Conservation (phyloP, 2,888 invertebrate genomes). For the Ochlodes sylvanus region DNA sequence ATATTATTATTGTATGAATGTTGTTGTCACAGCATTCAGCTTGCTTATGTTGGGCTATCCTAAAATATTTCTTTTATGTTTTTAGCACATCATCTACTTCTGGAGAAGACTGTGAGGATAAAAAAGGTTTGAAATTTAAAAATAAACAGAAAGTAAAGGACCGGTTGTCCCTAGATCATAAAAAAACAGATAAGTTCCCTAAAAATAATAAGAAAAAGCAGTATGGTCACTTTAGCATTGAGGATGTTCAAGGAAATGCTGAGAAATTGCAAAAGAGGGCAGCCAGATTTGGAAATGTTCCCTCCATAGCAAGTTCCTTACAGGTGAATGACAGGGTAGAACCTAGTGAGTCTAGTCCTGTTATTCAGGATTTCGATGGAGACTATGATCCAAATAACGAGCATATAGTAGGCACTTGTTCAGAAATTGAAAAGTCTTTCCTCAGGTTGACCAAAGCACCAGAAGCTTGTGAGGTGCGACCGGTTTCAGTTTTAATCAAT, state of each 20-base stretch:
- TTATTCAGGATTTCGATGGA: conserved; percentile 86
- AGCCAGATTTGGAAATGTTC: conserved; percentile 89
- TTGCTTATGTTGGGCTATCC: background rate
- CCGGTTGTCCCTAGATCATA: conserved; percentile 79
- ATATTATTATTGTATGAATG: background rate
- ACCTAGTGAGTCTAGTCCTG: conserved; percentile 60
- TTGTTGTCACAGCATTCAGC: too few relatives aligned
- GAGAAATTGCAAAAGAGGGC: conserved; percentile 95
- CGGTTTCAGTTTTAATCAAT: conserved; percentile 92
- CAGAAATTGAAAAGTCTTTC: conserved; percentile 97
- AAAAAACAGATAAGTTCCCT: conserved; percentile 73
- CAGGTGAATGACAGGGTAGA: conserved; percentile 68
- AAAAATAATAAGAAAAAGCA: conserved; percentile 85
- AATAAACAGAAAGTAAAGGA: conserved; percentile 84
- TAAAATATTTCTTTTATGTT: conserved; percentile 38
- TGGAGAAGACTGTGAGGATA: conserved; percentile 82
- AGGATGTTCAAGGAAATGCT: conserved; percentile 89
- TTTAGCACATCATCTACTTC: conserved; percentile 82
- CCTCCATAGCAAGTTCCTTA: conserved; percentile 78
- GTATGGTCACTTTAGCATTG: conserved; percentile 88
- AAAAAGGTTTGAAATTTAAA: conserved; percentile 70
- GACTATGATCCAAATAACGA: conserved; percentile 94
- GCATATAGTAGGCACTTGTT: conserved; percentile 97
- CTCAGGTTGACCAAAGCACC: conserved; percentile 98
- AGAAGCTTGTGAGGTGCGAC: conserved; percentile 95